These are phyloP conservation scores for Bembecia ichneumoniformis DNA, from an alignment of 2,888 invertebrate genomes.

Conservation along the genomic window DNA sequence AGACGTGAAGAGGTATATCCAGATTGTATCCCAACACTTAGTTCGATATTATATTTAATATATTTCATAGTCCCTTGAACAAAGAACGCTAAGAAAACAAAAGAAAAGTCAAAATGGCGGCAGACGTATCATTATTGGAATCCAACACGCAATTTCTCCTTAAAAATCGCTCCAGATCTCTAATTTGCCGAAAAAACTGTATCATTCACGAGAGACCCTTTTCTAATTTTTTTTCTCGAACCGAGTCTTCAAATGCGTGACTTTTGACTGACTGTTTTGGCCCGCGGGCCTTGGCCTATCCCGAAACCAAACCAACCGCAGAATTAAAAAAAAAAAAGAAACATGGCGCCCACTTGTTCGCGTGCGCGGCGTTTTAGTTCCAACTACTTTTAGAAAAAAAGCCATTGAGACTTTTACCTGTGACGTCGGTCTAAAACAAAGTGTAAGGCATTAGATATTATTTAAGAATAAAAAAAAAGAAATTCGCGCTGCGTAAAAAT, in stretches of 20 bases:
- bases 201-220: slow-evolving; percentile 59
- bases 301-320: slow-evolving; percentile 41
- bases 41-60: neutral
- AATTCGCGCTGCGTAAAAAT: neutral
- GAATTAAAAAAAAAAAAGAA: slow-evolving; percentile 43
- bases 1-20: neutral
- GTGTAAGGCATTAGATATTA: neutral
- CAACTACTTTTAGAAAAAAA: slow-evolving; percentile 47
- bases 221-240: slow-evolving; percentile 34
- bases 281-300: slow-evolving; percentile 51
- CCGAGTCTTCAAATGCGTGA: slow-evolving; percentile 46
- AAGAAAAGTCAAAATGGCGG: slow-evolving; percentile 1
- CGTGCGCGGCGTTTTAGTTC: slow-evolving; percentile 50
- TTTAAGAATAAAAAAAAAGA: neutral
- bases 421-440: slow-evolving; percentile 23
- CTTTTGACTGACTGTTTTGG: slow-evolving; percentile 69
- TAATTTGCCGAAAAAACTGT: slow-evolving; percentile 69
- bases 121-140: slow-evolving; percentile 55
- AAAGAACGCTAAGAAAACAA: slow-evolving; percentile 1
- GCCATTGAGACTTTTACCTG: slow-evolving; percentile 48
- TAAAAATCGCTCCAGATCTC: slow-evolving; percentile 49
- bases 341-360: slow-evolving; percentile 51
- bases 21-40: neutral
- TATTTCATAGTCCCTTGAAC: neutral
- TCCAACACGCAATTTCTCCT: slow-evolving; percentile 64